Evolutionary conservation across 2,888 invertebrate genomes (phyloP).

Genomic region (Empis livida): DNA sequence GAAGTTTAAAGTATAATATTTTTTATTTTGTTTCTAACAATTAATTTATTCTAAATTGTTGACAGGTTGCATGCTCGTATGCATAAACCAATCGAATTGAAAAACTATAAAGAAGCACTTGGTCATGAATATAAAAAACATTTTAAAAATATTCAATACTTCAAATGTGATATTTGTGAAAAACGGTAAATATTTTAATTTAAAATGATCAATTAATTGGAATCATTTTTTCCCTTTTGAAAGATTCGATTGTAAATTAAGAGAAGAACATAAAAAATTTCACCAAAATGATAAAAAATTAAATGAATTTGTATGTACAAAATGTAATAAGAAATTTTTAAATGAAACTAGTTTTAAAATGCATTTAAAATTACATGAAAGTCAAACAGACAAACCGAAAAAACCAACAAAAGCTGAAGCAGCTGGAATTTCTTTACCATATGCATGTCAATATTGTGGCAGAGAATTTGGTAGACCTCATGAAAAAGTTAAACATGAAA

Average conservation of each 20-base stretch:
- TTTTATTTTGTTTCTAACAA: background rate
- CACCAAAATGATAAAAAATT: constrained; percentile 45
- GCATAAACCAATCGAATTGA: constrained; percentile 52
- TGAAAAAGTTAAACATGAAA: constrained; percentile 71
- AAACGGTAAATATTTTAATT: constrained; percentile 26
- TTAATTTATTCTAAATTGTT: constrained; percentile 9
- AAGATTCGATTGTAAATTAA: background rate
- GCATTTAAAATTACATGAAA: constrained; percentile 57
- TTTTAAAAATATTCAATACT: constrained; percentile 31
- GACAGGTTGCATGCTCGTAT: constrained; percentile 64
- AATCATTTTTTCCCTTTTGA: background rate
- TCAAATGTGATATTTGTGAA: constrained; percentile 42
- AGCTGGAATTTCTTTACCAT: constrained; percentile 36
- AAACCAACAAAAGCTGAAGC: constrained; percentile 10
- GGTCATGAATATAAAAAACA: constrained; percentile 26
- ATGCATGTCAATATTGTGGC: constrained; percentile 59
- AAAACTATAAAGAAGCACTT: constrained; percentile 27
- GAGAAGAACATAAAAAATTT: background rate
- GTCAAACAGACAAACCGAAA: constrained; percentile 14
- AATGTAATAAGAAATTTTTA: constrained; percentile 66
- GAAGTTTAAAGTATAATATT: constrained; percentile 33
- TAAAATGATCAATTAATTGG: background rate
- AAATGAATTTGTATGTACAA: constrained; percentile 45
- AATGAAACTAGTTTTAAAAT: constrained; percentile 51
- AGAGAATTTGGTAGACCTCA: constrained; percentile 60